phyloP scores from a whole-genome alignment of 1,140 invertebrate genomes.

The Microplitis demolitor region DNA sequence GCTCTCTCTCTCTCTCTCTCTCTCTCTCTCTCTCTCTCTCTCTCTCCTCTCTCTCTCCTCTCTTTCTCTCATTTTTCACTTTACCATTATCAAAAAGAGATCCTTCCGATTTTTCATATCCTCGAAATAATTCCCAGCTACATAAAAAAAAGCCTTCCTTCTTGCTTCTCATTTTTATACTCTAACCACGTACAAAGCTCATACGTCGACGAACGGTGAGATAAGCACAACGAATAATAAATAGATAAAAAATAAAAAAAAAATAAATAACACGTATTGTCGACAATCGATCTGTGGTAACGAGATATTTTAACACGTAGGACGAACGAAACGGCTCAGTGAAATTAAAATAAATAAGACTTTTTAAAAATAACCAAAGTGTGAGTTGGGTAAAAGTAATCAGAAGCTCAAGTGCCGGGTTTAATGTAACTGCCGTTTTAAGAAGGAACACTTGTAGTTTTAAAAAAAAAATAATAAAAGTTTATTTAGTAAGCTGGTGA shows the following conservation, averaged over 20 bases:
- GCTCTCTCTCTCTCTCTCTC: constrained; percentile 4
- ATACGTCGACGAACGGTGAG: not conserved
- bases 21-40: constrained; percentile 17
- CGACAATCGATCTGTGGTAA: not conserved
- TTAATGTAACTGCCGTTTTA: too few species aligned
- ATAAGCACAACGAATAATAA: not conserved
- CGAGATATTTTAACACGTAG: too few species aligned
- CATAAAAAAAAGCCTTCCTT: not conserved
- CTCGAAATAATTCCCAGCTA: not conserved
- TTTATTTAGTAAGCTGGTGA: too few species aligned
- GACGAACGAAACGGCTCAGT: too few species aligned
- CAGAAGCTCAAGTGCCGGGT: not conserved
- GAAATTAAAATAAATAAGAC: too few species aligned
- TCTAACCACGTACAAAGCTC: constrained; percentile 12
- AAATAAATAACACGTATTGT: not conserved
- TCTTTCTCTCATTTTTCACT: not conserved
- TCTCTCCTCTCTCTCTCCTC: constrained; percentile 15
- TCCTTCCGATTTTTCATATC: not conserved
- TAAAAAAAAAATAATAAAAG: too few species aligned
- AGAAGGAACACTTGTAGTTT: too few species aligned
- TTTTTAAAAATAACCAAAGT: too few species aligned
- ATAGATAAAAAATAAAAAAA: not conserved
- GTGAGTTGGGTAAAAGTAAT: too few species aligned
- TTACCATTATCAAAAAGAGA: not conserved
- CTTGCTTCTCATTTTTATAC: not conserved